A percentile compares a stretch with the other conserved stretches of the same genome.
Evolutionary conservation across 2,113 vertebrate species (phyloP).

Genomic region (Chaetorhynchus papuensis): DNA sequence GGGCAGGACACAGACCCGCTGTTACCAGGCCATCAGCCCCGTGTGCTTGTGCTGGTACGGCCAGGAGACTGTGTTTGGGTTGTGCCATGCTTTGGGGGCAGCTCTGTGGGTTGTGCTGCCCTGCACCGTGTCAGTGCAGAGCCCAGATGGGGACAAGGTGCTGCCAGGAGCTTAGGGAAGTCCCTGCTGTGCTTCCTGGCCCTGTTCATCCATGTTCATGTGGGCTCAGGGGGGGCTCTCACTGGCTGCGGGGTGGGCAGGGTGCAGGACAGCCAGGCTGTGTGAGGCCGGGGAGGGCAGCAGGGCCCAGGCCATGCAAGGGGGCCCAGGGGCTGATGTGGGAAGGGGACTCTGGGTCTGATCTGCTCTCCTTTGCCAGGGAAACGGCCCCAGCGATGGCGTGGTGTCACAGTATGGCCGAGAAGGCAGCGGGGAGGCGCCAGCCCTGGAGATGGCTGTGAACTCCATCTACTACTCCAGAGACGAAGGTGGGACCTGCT

Average conservation of each 20-base stretch:
- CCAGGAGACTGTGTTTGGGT: not conserved
- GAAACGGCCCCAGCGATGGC: not conserved
- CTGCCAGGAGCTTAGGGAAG: not conserved
- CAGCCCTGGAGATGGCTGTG: conserved; percentile 87
- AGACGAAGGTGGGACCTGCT: conserved; percentile 80
- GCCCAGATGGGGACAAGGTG: not conserved
- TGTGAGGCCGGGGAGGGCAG: not conserved
- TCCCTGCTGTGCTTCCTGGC: not conserved
- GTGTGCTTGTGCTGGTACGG: fast-evolving
- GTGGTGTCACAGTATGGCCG: not conserved
- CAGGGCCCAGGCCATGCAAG: too few species aligned
- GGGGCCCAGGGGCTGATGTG: too few species aligned
- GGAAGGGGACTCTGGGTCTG: not conserved
- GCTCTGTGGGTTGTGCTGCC: not conserved
- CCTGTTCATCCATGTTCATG: fast-evolving
- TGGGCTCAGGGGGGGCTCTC: fast-evolving
- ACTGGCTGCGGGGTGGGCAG: not conserved
- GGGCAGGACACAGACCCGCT: not conserved
- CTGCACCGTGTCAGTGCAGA: not conserved
- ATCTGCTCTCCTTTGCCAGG: conserved; percentile 42
- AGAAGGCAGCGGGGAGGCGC: not conserved
- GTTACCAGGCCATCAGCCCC: not conserved
- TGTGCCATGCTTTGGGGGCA: not conserved
- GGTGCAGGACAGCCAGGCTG: not conserved
- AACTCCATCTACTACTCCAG: conserved; percentile 92